Evolutionary conservation across 2,888 invertebrate species (phyloP).

Genomic region (Germaria angustata): DNA sequence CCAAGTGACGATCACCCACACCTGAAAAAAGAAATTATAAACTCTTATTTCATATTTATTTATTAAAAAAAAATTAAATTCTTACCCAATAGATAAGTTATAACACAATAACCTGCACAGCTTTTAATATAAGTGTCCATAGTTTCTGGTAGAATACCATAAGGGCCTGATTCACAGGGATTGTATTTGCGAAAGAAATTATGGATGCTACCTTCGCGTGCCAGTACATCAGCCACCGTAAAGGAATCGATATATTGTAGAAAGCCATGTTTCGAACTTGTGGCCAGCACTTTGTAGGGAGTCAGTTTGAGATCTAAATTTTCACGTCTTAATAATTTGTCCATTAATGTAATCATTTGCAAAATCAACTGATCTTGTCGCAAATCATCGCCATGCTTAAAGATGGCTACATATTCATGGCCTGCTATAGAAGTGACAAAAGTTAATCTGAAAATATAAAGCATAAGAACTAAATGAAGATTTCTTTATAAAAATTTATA

Average conservation of each 20-base stretch:
- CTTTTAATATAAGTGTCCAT: slow-evolving; percentile 98
- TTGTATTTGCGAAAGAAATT: slow-evolving; percentile 95
- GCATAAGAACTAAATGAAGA: neutral
- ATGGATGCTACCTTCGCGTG: slow-evolving; percentile 92
- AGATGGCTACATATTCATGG: slow-evolving; percentile 94
- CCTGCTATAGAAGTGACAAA: slow-evolving; percentile 88
- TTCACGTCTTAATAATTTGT: slow-evolving; percentile 94
- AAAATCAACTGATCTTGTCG: slow-evolving; percentile 98
- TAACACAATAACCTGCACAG: slow-evolving; percentile 98
- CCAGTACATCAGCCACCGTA: slow-evolving; percentile 94
- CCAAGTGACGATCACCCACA: slow-evolving; percentile 98
- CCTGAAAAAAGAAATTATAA: slow-evolving; percentile 81
- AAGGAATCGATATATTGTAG: slow-evolving; percentile 96
- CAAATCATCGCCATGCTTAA: slow-evolving; percentile 98
- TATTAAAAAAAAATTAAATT: slow-evolving; percentile 16
- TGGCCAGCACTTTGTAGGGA: slow-evolving; percentile 97
- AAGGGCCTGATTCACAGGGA: slow-evolving; percentile 92
- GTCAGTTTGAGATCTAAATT: slow-evolving; percentile 98
- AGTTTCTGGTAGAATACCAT: slow-evolving; percentile 94
- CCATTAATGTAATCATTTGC: slow-evolving; percentile 99
- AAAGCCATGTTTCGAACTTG: slow-evolving; percentile 97
- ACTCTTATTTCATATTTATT: neutral
- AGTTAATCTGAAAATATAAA: slow-evolving; percentile 83
- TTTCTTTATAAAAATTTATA: neutral
- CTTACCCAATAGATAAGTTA: slow-evolving; percentile 93